Conservation (phyloP, 1,140 invertebrate species). For the Araneus ventricosus region DNA sequence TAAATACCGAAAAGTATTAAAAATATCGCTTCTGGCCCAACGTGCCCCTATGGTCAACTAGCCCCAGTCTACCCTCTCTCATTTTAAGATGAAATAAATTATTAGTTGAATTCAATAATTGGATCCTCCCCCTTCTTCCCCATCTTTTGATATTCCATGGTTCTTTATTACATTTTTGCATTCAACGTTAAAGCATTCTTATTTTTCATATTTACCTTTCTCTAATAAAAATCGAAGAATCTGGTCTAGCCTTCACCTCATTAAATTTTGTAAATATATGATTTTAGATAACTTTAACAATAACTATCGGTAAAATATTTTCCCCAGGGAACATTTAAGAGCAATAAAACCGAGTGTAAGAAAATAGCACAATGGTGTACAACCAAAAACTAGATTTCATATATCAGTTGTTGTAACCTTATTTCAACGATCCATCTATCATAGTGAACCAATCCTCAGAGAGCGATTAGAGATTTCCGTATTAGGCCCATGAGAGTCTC, state of each 20-base stretch:
- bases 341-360: background rate
- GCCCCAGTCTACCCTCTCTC: no score
- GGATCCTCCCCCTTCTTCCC: no score
- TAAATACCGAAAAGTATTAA: no score
- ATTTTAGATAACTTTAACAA: background rate
- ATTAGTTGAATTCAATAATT: no score
- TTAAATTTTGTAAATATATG: background rate
- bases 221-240: background rate
- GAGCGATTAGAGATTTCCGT: slow-evolving; percentile 13
- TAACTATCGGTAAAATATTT: background rate
- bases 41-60: no score
- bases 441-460: slow-evolving; percentile 6
- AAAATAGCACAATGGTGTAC: background rate
- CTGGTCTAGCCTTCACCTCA: no score
- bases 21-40: no score
- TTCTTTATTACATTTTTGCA: no score
- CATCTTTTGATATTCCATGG: no score
- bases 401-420: slow-evolving; percentile 12
- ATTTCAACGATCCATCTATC: slow-evolving; percentile 31
- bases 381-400: background rate
- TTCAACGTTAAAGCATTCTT: no score
- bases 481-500: background rate
- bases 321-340: background rate
- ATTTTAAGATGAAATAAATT: no score
- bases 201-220: background rate